Base-by-base conservation (phyloP, 2,113 vertebrate genomes). In the Genyomyrus donnyi region DNA sequence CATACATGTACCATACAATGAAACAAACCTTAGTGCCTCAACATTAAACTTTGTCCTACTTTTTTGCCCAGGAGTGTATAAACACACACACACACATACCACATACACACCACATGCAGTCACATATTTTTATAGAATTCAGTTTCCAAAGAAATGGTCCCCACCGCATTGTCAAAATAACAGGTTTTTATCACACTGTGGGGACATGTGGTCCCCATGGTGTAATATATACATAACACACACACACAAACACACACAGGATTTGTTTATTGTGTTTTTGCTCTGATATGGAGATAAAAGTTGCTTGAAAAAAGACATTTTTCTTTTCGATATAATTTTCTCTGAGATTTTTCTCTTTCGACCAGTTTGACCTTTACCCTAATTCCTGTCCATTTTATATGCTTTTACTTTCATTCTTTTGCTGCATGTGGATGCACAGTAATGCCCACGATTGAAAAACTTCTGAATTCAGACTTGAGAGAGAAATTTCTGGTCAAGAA, bases 361-460 rank as follows among this genome's bases (percentile, higher is more conserved):
- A 80, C 74, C 2, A 80, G 13, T 80, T 80, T 80, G 13, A 80
- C 4, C 35, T 19, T 42, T 42, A 77, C 13, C 35, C 15, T 80
- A 80, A 80, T 80, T 80, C 42, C 83, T 85, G 21, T 42, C 45
- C 45, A 85, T 39, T 85, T 45, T 9, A 85, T 48, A 24, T 46
- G 39, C 45, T 21, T 42, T 42, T 39, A 2, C 13, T 85, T 48
- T 48, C 19, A 85, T 48, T 85, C 45, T n/a, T 85, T 85, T 21
- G 39, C 24, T 45, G 83, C 83, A 80, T 80, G 42, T 45, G 45
- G 19, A 91, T 39, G 90, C 94, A 86, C 93, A 98, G 98, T 98
- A 27, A 97, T 99, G 95, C 98, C 98, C 0, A 96, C 97, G 92
- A 98, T 99, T 1, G 98, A 99, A 96, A 99, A 98, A 93, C 94